Evolutionary conservation across 1,140 invertebrate genomes (phyloP).

Genomic region (Tetranychus urticae): DNA sequence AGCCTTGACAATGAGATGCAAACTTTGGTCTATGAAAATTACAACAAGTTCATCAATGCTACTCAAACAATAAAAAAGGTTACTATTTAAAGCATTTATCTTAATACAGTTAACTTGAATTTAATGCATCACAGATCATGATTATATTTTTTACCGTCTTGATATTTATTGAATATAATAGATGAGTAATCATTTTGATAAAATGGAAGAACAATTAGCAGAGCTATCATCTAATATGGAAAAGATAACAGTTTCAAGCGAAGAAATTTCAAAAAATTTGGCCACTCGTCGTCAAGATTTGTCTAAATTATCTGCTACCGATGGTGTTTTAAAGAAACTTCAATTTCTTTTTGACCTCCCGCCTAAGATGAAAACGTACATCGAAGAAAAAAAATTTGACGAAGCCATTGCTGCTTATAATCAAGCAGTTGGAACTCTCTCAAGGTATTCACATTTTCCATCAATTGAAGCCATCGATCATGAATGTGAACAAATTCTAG

Average conservation of each 20-base stretch:
- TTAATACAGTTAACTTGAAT: no score
- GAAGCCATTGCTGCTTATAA: slow-evolving; percentile 19
- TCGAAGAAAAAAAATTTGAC: slow-evolving; percentile 51
- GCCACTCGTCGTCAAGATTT: slow-evolving; percentile 68
- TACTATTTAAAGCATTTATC: slow-evolving; percentile 1
- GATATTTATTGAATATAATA: slow-evolving; percentile 17
- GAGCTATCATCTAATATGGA: slow-evolving; percentile 73
- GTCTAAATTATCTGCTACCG: slow-evolving; percentile 60
- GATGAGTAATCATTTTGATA: slow-evolving; percentile 93
- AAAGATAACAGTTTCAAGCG: slow-evolving; percentile 70
- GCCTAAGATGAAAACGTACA: slow-evolving; percentile 54
- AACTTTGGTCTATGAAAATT: slow-evolving; percentile 96
- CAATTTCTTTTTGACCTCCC: slow-evolving; percentile 87
- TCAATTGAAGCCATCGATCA: slow-evolving; percentile 77
- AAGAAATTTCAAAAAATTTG: slow-evolving; percentile 68
- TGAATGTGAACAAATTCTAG: slow-evolving; percentile 63
- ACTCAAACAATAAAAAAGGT: slow-evolving; percentile 89
- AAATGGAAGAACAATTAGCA: slow-evolving; percentile 95
- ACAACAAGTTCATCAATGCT: slow-evolving; percentile 96
- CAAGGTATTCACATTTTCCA: slow-evolving; percentile 69
- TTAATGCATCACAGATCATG: not conserved
- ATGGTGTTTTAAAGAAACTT: slow-evolving; percentile 74
- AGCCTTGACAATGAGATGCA: slow-evolving; percentile 94
- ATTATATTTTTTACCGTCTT: slow-evolving; percentile 6
- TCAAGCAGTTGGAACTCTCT: slow-evolving; percentile 55